These are phyloP conservation scores for Gymnocheta viridis DNA, from an alignment of 2,888 invertebrate genomes.

Conservation along the genomic window DNA sequence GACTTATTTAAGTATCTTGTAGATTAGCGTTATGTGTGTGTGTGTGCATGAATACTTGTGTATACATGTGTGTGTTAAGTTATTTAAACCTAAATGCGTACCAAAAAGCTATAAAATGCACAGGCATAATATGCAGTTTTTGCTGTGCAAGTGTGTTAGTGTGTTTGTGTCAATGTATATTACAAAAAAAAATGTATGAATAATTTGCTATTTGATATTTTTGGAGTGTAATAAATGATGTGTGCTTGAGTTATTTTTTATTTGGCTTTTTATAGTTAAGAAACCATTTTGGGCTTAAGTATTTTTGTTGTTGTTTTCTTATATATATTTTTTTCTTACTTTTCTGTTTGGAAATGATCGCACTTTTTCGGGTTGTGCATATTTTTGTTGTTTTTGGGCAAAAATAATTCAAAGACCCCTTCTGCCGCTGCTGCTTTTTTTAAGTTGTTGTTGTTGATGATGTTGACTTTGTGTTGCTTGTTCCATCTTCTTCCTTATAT, in stretches of 20 bases:
- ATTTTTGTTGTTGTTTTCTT: slow-evolving; percentile 1
- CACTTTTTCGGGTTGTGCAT: slow-evolving; percentile 20
- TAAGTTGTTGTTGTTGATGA: slow-evolving; percentile 25
- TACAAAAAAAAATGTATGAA: slow-evolving; percentile 36
- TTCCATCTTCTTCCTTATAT: slow-evolving; percentile 30
- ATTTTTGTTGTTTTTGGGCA: slow-evolving; percentile 5
- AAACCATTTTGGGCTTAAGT: slow-evolving; percentile 49
- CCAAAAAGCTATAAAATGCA: background rate
- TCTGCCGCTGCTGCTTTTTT: slow-evolving; percentile 20
- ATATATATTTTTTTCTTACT: background rate
- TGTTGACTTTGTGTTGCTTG: slow-evolving; percentile 36
- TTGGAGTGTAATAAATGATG: slow-evolving; percentile 49
- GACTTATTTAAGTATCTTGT: slow-evolving; percentile 4
- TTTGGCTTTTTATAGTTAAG: slow-evolving; percentile 52
- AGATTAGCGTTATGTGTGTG: background rate
- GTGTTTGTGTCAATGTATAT: background rate
- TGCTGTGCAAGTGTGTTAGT: background rate
- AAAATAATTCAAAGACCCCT: slow-evolving; percentile 60
- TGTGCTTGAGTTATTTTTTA: slow-evolving; percentile 19
- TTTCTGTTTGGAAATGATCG: slow-evolving; percentile 35
- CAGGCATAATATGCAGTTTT: slow-evolving; percentile 26
- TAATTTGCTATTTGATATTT: slow-evolving; percentile 66
- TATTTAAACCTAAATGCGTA: background rate
- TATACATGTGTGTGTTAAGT: background rate
- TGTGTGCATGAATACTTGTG: background rate